These are phyloP conservation scores for Montipora sp. DNA, from an alignment of 64 coral and sea anemone species.

Conservation along the genomic window DNA sequence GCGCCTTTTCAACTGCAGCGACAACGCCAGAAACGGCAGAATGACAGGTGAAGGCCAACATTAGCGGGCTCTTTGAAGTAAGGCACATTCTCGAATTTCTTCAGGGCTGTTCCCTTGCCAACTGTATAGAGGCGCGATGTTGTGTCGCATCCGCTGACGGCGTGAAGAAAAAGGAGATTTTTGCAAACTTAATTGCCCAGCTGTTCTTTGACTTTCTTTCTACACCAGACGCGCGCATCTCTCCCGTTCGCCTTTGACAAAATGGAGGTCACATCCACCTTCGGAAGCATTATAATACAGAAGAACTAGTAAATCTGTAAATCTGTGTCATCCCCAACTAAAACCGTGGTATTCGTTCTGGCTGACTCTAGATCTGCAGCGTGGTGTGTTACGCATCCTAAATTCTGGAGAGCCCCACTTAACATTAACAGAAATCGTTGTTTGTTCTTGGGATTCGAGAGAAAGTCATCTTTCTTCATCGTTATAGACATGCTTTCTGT, in stretches of 20 bases:
- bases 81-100: not conserved
- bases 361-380: not conserved
- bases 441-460: too few species aligned
- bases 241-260: not conserved
- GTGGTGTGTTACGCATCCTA: not conserved
- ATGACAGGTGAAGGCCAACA: conserved; percentile 8
- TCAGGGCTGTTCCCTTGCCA: not conserved
- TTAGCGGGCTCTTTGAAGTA: not conserved
- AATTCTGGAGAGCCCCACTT: not conserved
- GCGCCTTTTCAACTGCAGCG: conserved; percentile 37
- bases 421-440: not conserved
- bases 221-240: not conserved
- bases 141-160: too few species aligned
- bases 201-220: not conserved
- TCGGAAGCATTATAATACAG: conserved; percentile 5
- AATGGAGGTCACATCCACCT: not conserved
- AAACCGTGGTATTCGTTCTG: not conserved
- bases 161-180: conserved; percentile 18
- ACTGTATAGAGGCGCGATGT: not conserved
- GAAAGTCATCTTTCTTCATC: not conserved
- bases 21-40: conserved; percentile 16
- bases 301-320: conserved; percentile 24
- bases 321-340: conserved; percentile 15
- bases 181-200: conserved; percentile 37
- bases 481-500: not conserved